Evolutionary conservation across 1,140 invertebrate species (phyloP), one percentile per base, ranked within the genome.

Genomic region (Zaprionus kolodkinae): DNA sequence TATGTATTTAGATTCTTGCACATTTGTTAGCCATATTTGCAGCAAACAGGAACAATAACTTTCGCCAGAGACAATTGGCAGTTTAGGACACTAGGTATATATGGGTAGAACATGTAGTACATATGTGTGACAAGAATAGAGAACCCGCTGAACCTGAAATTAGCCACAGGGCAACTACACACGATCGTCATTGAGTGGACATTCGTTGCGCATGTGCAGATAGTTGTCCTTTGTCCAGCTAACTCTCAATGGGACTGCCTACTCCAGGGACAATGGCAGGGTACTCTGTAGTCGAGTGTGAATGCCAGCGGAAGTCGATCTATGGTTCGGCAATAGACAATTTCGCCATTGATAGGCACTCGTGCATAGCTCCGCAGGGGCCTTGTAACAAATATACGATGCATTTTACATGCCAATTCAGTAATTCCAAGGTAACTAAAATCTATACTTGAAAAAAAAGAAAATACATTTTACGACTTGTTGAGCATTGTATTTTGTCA

Each of bases 391-490:
- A 83, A 66, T 78, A 66, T 78, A 74, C 55, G 56, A 54, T 79
- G 76, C 84, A 83, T 87, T 83, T 81, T 78, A 89, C 71, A 88
- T 79, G 85, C 75, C 74, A 89, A 89, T 89, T 88, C 73, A 84
- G 80, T 77, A 55, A 27, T 33, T 71, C 70, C 55, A 81, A 79
- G 59, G 65, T 55, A 50, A 50, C 45, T 50, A 50, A 50, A 17
- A 50, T 17, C 3, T 5, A 56, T 40, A 21, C 40, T 13, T 21
- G 7, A 65, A 36, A 43, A 15, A 40, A 43, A 15, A 40, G 45
- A 54, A 79, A 88, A 88, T 84, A 57, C 69, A n/a, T 63, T 78
- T 72, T 68, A 73, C 62, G 35, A 61, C 65, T 66, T 71, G 43
- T 71, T 61, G 27, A 35, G 60, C 62, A 40, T 60, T 64, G 55